Conservation (phyloP, 2,888 invertebrate species). For the Erebia palarica region DNA sequence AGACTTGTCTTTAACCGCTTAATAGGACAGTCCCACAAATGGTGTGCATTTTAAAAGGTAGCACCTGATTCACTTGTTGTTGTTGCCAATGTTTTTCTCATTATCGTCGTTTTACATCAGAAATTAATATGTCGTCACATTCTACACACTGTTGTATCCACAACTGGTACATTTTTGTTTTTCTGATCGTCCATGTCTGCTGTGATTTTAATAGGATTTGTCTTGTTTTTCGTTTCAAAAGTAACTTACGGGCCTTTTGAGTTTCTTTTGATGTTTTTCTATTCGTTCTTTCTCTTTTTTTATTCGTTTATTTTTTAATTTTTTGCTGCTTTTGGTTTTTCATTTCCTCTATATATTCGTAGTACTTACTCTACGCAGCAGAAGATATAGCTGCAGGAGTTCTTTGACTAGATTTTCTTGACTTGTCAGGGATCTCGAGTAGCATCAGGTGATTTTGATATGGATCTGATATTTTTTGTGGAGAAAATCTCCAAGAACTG, state of each 20-base stretch:
- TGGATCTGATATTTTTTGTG: too few species aligned
- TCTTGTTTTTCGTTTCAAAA: slow-evolving; percentile 18
- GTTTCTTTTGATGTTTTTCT: slow-evolving; percentile 13
- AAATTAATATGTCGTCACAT: slow-evolving; percentile 42
- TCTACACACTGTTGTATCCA: slow-evolving; percentile 41
- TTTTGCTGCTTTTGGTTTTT: slow-evolving; percentile 41
- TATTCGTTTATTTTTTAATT: slow-evolving; percentile 41
- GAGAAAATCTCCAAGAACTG: too few species aligned
- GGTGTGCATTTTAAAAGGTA: too few species aligned
- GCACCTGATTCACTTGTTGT: too few species aligned
- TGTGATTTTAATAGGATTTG: not conserved
- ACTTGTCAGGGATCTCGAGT: too few species aligned
- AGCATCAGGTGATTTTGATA: too few species aligned
- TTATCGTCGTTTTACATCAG: slow-evolving; percentile 45
- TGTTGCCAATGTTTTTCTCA: not conserved
- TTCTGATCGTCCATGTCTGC: not conserved
- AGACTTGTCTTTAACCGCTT: too few species aligned
- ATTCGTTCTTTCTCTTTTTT: slow-evolving; percentile 19
- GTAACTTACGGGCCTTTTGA: slow-evolving; percentile 34
- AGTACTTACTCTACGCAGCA: slow-evolving; percentile 17
- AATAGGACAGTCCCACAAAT: too few species aligned
- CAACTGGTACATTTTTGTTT: slow-evolving; percentile 10
- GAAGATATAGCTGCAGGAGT: too few species aligned
- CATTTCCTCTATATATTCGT: slow-evolving; percentile 41
- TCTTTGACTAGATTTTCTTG: too few species aligned